phyloP scores from a whole-genome alignment of 2,113 vertebrate genomes.

The Channa argus region DNA sequence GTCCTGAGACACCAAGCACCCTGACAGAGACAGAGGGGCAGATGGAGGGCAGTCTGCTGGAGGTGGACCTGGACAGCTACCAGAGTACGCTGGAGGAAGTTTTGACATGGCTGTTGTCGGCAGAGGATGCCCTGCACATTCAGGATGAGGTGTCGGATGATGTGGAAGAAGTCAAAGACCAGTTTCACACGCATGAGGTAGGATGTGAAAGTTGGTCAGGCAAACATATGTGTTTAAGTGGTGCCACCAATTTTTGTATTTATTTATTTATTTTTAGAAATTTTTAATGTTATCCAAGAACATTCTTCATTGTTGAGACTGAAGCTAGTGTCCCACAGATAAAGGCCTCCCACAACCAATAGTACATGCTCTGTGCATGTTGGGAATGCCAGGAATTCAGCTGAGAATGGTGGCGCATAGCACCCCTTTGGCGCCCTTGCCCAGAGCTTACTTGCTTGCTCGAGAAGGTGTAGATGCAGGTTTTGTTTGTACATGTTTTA shows the following conservation, averaged over 20 bases:
- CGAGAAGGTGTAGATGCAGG: slow-evolving; percentile 38
- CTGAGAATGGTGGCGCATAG: slow-evolving; percentile 23
- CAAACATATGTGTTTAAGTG: background rate
- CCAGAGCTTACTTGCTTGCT: slow-evolving; percentile 43
- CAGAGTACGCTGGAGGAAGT: slow-evolving; percentile 96
- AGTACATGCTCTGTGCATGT: slow-evolving; percentile 73
- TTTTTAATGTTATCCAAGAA: background rate
- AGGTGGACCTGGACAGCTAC: slow-evolving; percentile 94
- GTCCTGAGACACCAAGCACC: slow-evolving; percentile 84
- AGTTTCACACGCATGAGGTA: slow-evolving; percentile 97
- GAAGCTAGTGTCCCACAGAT: slow-evolving; percentile 14
- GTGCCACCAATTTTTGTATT: too few species aligned
- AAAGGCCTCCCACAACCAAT: slow-evolving; percentile 32
- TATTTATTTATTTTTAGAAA: background rate
- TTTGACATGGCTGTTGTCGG: slow-evolving; percentile 95
- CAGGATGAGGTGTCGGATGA: slow-evolving; percentile 94
- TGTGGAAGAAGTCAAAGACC: slow-evolving; percentile 97
- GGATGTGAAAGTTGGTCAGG: slow-evolving; percentile 12
- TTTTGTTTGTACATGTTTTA: slow-evolving; percentile 58
- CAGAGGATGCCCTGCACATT: slow-evolving; percentile 91
- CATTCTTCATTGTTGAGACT: slow-evolving; percentile 17
- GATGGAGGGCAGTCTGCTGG: slow-evolving; percentile 83
- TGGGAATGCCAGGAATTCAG: slow-evolving; percentile 81
- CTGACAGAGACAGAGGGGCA: slow-evolving; percentile 88
- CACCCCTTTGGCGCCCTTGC: slow-evolving; percentile 52